phyloP scores from a whole-genome alignment of 2,797 vertebrate species.

The Cryptoblepharus egeriae region DNA sequence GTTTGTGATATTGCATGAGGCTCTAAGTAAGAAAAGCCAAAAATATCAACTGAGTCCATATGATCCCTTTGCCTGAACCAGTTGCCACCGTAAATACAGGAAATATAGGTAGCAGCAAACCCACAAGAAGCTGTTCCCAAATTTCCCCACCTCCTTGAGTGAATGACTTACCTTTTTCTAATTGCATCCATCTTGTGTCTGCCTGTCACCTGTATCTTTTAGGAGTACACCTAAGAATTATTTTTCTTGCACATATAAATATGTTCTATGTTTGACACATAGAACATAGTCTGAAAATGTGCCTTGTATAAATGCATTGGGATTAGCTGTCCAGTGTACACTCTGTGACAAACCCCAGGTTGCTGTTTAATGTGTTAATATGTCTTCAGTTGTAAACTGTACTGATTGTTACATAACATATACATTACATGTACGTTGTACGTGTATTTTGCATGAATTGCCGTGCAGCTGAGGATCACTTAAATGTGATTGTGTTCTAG shows the following conservation, averaged over 20 bases:
- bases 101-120: no score
- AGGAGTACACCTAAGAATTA: neutral
- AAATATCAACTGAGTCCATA: neutral
- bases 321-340: neutral
- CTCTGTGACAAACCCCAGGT: neutral
- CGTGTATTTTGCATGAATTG: neutral
- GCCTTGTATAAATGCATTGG: neutral
- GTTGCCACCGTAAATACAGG: no score
- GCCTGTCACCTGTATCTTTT: neutral
- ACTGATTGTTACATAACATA: neutral
- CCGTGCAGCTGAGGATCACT: conserved; percentile 9
- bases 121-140: no score
- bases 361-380: neutral
- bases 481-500: neutral
- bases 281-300: no score
- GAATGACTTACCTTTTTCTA: no score
- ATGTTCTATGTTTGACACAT: neutral
- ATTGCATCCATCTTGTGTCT: no score
- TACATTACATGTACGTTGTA: neutral
- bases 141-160: no score
- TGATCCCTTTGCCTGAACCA: no score
- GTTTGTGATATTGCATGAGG: no score
- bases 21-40: neutral
- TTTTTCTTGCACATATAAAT: neutral
- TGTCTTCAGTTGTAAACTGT: neutral